These are phyloP conservation scores for Kryptolebias marmoratus DNA, from an alignment of 2,113 vertebrate species.

Conservation along the genomic window DNA sequence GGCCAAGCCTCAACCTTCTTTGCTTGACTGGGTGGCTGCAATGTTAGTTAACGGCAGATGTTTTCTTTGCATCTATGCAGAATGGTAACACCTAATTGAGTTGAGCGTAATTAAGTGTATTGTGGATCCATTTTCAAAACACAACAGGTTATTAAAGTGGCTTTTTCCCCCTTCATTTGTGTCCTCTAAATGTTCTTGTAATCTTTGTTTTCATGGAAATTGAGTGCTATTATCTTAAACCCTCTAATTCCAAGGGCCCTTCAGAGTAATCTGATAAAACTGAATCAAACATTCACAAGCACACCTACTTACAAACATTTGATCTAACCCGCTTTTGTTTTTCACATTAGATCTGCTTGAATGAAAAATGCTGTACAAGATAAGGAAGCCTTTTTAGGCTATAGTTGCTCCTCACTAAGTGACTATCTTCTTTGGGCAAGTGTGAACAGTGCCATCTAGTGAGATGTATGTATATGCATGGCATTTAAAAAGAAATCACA, in stretches of 20 bases:
- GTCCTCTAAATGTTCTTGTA: constrained; percentile 21
- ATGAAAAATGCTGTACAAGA: constrained; percentile 47
- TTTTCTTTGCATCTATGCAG: constrained; percentile 13
- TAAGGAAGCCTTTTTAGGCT: constrained; percentile 42
- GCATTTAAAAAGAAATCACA: background rate
- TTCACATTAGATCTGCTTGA: constrained; percentile 42
- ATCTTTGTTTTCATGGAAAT: constrained; percentile 41
- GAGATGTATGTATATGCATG: constrained; percentile 34
- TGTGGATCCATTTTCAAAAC: background rate
- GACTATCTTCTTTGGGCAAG: constrained; percentile 46
- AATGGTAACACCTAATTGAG: background rate
- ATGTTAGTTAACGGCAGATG: constrained; percentile 21
- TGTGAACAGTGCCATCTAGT: constrained; percentile 81
- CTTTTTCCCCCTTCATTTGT: background rate
- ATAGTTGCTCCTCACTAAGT: constrained; percentile 20
- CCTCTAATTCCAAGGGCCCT: constrained; percentile 23
- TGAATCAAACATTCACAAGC: constrained; percentile 47
- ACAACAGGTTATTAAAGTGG: background rate
- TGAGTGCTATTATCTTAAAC: constrained; percentile 26
- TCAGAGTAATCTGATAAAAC: constrained; percentile 45
- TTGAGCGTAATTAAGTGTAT: background rate
- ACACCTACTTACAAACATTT: constrained; percentile 49
- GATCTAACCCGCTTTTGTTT: constrained; percentile 25
- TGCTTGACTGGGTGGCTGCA: constrained; percentile 12
- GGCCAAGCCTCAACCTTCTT: constrained; percentile 8